Conservation (phyloP, 1,140 invertebrate genomes). For the Cheumatopsyche charites region DNA sequence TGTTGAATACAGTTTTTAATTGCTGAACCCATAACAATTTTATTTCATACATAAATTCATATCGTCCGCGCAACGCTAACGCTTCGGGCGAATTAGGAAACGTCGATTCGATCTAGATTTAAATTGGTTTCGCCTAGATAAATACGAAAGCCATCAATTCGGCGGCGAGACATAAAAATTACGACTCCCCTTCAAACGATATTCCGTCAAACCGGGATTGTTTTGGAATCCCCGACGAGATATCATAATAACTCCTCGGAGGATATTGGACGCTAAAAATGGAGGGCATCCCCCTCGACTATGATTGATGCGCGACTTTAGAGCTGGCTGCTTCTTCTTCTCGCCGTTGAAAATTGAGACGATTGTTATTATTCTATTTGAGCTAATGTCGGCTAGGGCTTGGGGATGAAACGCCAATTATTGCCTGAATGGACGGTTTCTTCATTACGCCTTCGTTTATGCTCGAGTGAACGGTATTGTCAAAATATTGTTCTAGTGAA, state of each 20-base stretch:
- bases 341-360: constrained; percentile 44
- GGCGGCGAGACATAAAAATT: constrained; percentile 37
- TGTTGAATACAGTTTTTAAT: no score
- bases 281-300: constrained; percentile 29
- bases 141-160: constrained; percentile 40
- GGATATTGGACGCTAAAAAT: constrained; percentile 6
- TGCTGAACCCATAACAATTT: no score
- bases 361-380: constrained; percentile 48
- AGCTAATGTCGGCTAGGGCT: constrained; percentile 37
- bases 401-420: constrained; percentile 16
- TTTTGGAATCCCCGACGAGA: constrained; percentile 47
- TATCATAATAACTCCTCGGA: constrained; percentile 44
- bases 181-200: constrained; percentile 39
- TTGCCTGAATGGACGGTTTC: neutral
- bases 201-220: constrained; percentile 43
- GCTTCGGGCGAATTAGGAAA: constrained; percentile 7
- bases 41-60: no score
- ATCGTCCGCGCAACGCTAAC: no score
- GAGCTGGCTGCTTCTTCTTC: constrained; percentile 12
- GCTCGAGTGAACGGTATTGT: no score
- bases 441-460: no score
- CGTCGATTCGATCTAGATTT: constrained; percentile 26
- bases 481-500: no score
- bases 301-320: constrained; percentile 47
- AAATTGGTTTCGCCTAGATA: constrained; percentile 34